Evolutionary conservation across 2,797 vertebrate species (phyloP), one percentile per base, ranked within the genome.

Genomic region (Chelonia mydas): DNA sequence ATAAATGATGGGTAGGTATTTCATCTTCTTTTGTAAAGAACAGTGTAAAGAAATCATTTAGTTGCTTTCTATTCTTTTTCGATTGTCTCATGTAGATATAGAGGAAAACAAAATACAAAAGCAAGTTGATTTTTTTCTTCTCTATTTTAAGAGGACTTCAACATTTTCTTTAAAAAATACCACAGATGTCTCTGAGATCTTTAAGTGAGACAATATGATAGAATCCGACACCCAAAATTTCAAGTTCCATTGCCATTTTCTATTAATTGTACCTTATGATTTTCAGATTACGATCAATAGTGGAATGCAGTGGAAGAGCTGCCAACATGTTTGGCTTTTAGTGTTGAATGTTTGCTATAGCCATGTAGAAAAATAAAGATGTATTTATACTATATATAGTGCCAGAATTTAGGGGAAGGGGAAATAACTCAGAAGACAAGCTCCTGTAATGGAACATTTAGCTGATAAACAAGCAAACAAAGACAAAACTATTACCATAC

Each of bases 341-440:
- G 37, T 81, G 88, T 96, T 96, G 13, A 19, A 68, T 82, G 57
- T 83, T 93, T 89, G 33, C 74, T 87, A 31, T 37, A 21, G 77
- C 78, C 93, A 89, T 93, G 79, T 51, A 89, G 59, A 90, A 94
- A 79, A 93, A 93, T 90, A 93, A 92, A 94, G 85, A 65, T 7
- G 37, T 76, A 68, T 33, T 94, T 94, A 11, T 33, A 80, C 45
- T 90, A 87, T 45, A 83, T 89, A 23, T n/a, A 72, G 19, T 31
- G 78, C 37, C 59, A 54, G 72, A 93, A 88, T 91, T 90, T 84
- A 95, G 87, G 91, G 93, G 8, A 84, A 54, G 84, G 27, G 37
- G 37, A 23, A 87, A 81, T 76, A 89, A 95, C 96, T 84, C 50
- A 74, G 27, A 88, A 95, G 45, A 86, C 83, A 82, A 92, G 81